Evolutionary conservation across 2,113 vertebrate species (phyloP).

Genomic region (Chrysochloris asiatica): DNA sequence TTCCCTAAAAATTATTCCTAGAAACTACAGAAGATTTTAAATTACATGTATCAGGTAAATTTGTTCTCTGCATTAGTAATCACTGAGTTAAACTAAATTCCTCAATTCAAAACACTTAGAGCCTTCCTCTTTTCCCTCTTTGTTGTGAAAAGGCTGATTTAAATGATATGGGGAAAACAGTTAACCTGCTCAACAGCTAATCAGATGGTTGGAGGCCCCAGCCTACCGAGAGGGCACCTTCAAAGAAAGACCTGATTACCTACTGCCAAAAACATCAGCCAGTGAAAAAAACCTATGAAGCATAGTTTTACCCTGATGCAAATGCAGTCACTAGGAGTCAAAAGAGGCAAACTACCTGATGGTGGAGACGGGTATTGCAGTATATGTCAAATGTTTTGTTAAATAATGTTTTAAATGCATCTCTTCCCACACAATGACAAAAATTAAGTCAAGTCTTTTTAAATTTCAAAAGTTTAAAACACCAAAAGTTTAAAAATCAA

Average conservation of each 20-base stretch:
- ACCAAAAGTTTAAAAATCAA: not conserved
- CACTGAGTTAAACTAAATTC: not conserved
- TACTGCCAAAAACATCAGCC: not conserved
- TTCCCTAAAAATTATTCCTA: too few species aligned
- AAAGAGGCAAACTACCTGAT: too few species aligned
- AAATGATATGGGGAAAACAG: not conserved
- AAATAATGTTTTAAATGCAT: not conserved
- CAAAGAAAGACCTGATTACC: not conserved
- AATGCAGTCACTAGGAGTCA: not conserved
- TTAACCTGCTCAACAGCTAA: not conserved
- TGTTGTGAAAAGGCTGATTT: not conserved
- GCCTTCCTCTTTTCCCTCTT: not conserved
- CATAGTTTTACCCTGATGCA: not conserved
- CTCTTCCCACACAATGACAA: not conserved
- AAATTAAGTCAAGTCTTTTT: not conserved
- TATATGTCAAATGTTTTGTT: not conserved
- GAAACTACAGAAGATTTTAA: not conserved
- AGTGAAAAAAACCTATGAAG: not conserved
- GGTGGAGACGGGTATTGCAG: not conserved
- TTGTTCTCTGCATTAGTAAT: conserved; percentile 6
- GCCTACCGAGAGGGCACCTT: too few species aligned
- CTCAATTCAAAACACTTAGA: not conserved
- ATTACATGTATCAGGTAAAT: not conserved
- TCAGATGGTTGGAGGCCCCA: not conserved
- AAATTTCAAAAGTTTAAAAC: conserved; percentile 38